These are phyloP conservation scores for Nemotelus nigrinus DNA, from an alignment of 2,888 invertebrate species.

Conservation along the genomic window DNA sequence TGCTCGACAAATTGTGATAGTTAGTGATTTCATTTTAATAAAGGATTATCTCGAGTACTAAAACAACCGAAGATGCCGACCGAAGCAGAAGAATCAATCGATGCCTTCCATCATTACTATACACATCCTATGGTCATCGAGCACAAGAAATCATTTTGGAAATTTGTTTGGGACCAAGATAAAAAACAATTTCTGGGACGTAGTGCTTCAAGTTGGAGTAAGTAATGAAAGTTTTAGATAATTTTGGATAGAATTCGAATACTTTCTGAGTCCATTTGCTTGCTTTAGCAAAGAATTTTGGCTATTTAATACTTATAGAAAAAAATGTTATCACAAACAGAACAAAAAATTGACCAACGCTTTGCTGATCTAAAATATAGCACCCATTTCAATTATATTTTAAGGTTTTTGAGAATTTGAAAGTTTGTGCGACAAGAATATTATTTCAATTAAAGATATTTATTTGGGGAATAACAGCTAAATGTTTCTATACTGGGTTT, in stretches of 20 bases:
- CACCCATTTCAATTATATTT: too few species aligned
- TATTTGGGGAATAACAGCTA: too few species aligned
- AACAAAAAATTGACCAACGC: too few species aligned
- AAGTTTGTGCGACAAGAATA: too few species aligned
- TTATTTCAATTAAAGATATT: too few species aligned
- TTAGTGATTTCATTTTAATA: slow-evolving; percentile 11
- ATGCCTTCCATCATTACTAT: slow-evolving; percentile 75
- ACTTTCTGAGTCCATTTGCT: too few species aligned
- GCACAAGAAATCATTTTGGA: slow-evolving; percentile 69
- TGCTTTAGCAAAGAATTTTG: too few species aligned
- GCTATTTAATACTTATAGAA: too few species aligned
- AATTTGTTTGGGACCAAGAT: slow-evolving; percentile 81
- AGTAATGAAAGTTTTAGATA: slow-evolving; percentile 61
- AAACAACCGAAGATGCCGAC: slow-evolving; percentile 59
- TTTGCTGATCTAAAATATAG: too few species aligned
- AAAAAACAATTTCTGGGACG: slow-evolving; percentile 80
- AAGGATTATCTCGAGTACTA: slow-evolving; percentile 19
- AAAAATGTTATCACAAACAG: too few species aligned
- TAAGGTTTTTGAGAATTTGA: too few species aligned
- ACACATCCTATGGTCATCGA: slow-evolving; percentile 71
- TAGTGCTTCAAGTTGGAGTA: slow-evolving; percentile 84
- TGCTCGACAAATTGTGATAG: neutral
- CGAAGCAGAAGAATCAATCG: slow-evolving; percentile 65
- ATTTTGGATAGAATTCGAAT: slow-evolving; percentile 14
- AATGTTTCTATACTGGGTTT: too few species aligned